Conservation (phyloP, 2,113 vertebrate genomes). For the Xiphorhynchus elegans region DNA sequence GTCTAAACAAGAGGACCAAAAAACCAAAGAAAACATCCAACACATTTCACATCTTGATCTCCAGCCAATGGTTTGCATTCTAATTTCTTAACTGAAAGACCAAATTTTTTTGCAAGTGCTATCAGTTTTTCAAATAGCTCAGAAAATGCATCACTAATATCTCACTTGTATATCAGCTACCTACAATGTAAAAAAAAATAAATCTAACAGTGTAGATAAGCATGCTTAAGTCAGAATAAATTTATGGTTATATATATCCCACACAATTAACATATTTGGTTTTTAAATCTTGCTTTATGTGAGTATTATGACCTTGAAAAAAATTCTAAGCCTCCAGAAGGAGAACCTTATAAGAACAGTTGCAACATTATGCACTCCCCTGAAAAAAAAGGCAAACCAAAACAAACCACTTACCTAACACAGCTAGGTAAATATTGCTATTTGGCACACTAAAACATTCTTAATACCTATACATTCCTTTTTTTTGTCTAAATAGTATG, state of each 20-base stretch:
- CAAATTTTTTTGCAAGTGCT: neutral
- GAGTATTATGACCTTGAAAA: neutral
- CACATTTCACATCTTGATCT: neutral
- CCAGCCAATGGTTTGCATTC: neutral
- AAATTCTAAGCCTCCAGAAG: neutral
- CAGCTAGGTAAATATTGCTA: neutral
- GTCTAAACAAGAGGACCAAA: neutral
- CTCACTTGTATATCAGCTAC: neutral
- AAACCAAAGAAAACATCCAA: neutral
- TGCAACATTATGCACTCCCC: neutral
- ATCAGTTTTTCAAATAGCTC: neutral
- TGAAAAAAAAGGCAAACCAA: neutral
- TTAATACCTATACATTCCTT: neutral
- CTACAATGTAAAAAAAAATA: neutral
- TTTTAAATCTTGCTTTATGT: neutral
- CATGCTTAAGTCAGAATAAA: neutral
- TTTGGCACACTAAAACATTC: neutral
- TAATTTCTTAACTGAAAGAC: neutral
- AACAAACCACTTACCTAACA: neutral
- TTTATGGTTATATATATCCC: neutral
- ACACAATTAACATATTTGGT: neutral
- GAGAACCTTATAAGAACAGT: neutral
- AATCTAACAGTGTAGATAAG: neutral
- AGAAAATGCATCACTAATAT: neutral
- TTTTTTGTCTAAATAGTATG: neutral